phyloP scores from a whole-genome alignment of 1,140 invertebrate genomes.

The Drosophila pallidifrons region DNA sequence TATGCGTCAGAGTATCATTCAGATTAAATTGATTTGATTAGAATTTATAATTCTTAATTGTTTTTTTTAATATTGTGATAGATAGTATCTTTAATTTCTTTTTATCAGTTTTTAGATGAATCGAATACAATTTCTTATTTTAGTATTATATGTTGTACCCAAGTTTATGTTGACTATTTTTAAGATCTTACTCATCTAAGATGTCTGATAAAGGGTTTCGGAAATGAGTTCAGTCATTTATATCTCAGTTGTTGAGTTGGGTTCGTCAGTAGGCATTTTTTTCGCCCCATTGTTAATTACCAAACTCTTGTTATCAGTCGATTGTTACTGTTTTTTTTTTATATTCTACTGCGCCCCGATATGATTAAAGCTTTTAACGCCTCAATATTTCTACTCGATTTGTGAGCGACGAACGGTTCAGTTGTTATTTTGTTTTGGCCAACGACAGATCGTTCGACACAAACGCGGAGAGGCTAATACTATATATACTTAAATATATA shows the following conservation, averaged over 20 bases:
- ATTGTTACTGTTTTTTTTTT: conserved; percentile 38
- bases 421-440: conserved; percentile 64
- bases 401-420: conserved; percentile 48
- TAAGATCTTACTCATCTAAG: background rate
- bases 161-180: background rate
- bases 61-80: background rate
- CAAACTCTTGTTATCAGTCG: conserved; percentile 59
- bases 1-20: background rate
- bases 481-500: conserved; percentile 21
- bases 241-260: background rate
- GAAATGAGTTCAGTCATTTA: conserved; percentile 9
- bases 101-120: background rate
- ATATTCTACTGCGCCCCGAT: conserved; percentile 47
- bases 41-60: background rate
- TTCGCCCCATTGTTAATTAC: conserved; percentile 56
- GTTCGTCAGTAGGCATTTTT: conserved; percentile 26
- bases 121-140: background rate
- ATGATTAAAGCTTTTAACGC: conserved; percentile 76
- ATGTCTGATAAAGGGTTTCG: background rate
- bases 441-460: conserved; percentile 34
- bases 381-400: conserved; percentile 40
- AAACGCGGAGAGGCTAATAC: conserved; percentile 6
- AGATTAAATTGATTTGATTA: background rate
- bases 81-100: background rate
- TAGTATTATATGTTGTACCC: background rate